Percentiles rank a stretch among this genome's conserved stretches.
Evolutionary conservation across 2,888 invertebrate species (phyloP).

Genomic region (Orthosia gothica): DNA sequence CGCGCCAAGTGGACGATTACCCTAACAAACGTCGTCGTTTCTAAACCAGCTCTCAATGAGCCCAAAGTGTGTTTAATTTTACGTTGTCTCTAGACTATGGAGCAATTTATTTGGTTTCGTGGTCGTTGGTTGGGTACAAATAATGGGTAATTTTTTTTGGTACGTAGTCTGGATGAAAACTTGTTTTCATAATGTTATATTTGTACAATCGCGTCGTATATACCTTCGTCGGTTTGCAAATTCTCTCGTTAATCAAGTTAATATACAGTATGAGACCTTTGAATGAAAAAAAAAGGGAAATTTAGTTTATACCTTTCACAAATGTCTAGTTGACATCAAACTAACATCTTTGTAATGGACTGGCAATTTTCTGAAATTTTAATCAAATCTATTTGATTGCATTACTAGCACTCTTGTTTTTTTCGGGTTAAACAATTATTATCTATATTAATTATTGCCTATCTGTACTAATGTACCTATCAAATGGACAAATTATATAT

Average conservation of each 20-base stretch:
- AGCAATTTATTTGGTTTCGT: slow-evolving; percentile 50
- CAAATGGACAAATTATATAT: too few species aligned
- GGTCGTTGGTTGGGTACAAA: slow-evolving; percentile 70
- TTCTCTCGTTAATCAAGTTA: background rate
- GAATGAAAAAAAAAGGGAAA: background rate
- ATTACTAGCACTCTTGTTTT: too few species aligned
- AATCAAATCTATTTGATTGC: too few species aligned
- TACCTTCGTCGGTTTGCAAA: background rate
- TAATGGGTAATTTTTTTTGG: slow-evolving; percentile 45
- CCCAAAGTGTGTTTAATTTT: slow-evolving; percentile 50
- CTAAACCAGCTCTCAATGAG: slow-evolving; percentile 78
- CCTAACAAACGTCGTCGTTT: slow-evolving; percentile 93
- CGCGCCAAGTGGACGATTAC: slow-evolving; percentile 92
- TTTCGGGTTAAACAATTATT: too few species aligned
- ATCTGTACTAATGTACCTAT: too few species aligned
- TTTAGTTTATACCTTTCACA: background rate
- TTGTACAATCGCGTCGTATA: background rate
- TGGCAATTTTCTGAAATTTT: too few species aligned
- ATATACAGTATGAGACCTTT: background rate
- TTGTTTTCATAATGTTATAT: background rate
- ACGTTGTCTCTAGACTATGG: slow-evolving; percentile 47
- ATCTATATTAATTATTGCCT: too few species aligned
- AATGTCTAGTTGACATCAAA: too few species aligned
- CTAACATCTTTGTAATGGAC: too few species aligned
- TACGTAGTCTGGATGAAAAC: slow-evolving; percentile 12